Conservation (phyloP, 2,888 invertebrate genomes). For the Eupithecia vulgata region DNA sequence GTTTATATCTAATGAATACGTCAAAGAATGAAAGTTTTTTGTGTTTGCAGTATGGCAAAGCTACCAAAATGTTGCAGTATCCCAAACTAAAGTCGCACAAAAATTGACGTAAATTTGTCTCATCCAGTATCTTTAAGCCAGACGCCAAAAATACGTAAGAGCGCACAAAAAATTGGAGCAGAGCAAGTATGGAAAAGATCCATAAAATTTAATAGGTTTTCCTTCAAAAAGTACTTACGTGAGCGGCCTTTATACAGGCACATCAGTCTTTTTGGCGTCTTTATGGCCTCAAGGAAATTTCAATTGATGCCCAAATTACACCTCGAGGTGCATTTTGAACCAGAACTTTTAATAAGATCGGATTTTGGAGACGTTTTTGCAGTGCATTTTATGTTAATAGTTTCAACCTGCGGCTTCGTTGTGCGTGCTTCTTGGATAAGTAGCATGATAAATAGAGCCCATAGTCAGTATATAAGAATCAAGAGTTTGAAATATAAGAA, state of each 20-base stretch:
- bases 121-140: slow-evolving; percentile 53
- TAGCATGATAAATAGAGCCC: neutral
- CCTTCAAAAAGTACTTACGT: slow-evolving; percentile 79
- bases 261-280: slow-evolving; percentile 59
- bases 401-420: neutral
- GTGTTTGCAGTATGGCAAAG: too few relatives aligned
- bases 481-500: too few relatives aligned
- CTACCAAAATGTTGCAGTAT: too few relatives aligned
- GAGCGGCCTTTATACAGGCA: slow-evolving; percentile 67
- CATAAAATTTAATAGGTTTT: slow-evolving; percentile 83
- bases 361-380: slow-evolving; percentile 9
- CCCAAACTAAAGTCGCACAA: too few relatives aligned
- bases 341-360: slow-evolving; percentile 13
- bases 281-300: slow-evolving; percentile 43
- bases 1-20: too few relatives aligned
- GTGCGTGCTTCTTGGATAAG: neutral
- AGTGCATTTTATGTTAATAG: neutral
- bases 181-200: slow-evolving; percentile 78
- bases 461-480: neutral
- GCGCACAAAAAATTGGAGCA: slow-evolving; percentile 81
- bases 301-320: slow-evolving; percentile 44
- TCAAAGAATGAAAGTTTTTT: too few relatives aligned
- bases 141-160: slow-evolving; percentile 49
- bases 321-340: slow-evolving; percentile 27
- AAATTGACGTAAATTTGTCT: slow-evolving; percentile 30